Base-by-base conservation (phyloP, 2,888 invertebrate species). In the Dascillus cervinus region DNA sequence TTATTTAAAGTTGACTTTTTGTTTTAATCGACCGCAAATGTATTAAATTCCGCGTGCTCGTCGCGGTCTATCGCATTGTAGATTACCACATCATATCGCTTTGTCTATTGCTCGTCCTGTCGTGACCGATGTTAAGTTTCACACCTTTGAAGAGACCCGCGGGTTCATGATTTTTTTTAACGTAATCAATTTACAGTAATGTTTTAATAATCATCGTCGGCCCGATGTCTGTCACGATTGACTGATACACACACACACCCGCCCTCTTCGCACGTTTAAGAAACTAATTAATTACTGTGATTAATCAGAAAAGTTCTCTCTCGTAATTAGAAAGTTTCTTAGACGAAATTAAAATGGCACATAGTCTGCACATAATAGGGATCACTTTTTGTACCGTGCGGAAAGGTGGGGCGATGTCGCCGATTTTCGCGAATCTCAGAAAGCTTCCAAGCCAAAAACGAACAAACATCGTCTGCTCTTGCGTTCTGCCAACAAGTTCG, bases 261-360 rank as follows among this genome's bases (percentile, higher is more conserved):
- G 43, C 43, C 36, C 38, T 32, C 41, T 40, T 36, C 37, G 43
- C 38, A 42, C 43, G 34, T 43, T 41, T 35, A 37, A 32, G 32
- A 46, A 51, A 65, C 69, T 69, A 70, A 70, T 70, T 69, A 70
- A 70, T 70, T 70, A 70, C 69, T 69, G 67, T 69, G 70, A 70
- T 70, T 70, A 70, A 70, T 70, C 69, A 70, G 68, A 69, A 70
- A 70, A 70, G 66, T 70, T 55, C 40, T n/a, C n/a, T n/a, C n/a
- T 35, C 50, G 67, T 69, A 70, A 69, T 70, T 69, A 69, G 67
- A 70, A 70, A 70, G 70, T 70, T 70, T 68, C 66, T 60, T 63
- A n/a, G 55, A 63, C 53, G 60, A 67, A 68, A 68, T 68, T 66
- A 67, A 68, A 67, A 39, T 39, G 39, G 35, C 39, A 32, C 21